Conservation (phyloP, 2,113 vertebrate species). For the Melierax canorus region DNA sequence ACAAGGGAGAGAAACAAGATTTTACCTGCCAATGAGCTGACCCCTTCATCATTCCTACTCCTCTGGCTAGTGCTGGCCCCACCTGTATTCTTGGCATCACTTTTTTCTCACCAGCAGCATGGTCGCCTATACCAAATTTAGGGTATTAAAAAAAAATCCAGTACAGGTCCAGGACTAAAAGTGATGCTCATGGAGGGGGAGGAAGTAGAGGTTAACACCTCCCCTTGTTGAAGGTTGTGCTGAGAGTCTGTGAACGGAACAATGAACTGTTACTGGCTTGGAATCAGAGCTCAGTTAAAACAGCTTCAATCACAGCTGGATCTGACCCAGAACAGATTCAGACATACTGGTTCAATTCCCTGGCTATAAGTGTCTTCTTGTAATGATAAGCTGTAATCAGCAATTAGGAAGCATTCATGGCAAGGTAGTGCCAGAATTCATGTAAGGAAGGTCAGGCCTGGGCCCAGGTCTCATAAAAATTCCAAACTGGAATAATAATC, state of each 20-base stretch:
- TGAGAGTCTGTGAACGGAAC: not conserved
- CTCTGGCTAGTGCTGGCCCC: not conserved
- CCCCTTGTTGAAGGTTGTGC: not conserved
- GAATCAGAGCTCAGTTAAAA: constrained; percentile 4
- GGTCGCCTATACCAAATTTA: not conserved
- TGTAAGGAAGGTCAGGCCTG: not conserved
- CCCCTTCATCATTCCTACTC: not conserved
- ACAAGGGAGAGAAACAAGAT: not conserved
- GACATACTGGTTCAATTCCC: constrained; percentile 31
- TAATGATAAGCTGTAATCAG: constrained; percentile 35
- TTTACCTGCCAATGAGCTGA: not conserved
- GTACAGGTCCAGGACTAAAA: not conserved
- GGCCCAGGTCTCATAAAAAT: constrained; percentile 29
- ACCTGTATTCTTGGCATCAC: not conserved
- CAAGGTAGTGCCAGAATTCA: not conserved
- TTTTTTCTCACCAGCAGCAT: not conserved
- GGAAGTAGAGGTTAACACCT: not conserved
- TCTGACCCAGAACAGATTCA: constrained; percentile 48
- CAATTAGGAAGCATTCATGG: constrained; percentile 11
- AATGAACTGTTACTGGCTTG: not conserved
- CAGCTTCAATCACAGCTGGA: constrained; percentile 33
- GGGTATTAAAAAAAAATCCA: not conserved
- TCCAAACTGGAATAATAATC: constrained; percentile 42
- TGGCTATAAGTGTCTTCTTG: constrained; percentile 45
- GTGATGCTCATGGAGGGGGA: not conserved